Evolutionary conservation across 2,888 invertebrate genomes (phyloP), one percentile per base, ranked within the genome.

Genomic region (Torymus aiolomorphi): DNA sequence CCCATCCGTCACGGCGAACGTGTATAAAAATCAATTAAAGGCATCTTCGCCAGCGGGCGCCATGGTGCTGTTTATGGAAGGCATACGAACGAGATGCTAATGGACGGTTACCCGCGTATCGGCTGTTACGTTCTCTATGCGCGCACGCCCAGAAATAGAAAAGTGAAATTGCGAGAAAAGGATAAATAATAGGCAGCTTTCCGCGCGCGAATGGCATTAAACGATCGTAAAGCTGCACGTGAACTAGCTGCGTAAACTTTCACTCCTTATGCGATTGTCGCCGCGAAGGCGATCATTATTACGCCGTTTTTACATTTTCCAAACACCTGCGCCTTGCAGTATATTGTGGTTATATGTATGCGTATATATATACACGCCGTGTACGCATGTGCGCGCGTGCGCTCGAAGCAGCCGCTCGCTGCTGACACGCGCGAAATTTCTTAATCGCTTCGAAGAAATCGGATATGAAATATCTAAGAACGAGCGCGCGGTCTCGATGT

Each of bases 251-350:
- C 52, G 42, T 42, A 42, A 42, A 59, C 69, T 76, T 69, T 76
- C 76, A 62, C 76, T 76, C 54, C 69, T 69, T 69, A 54, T 42
- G 61, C 42, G 42, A 42, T 42, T 42, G 42, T 42, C 8, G 5
- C 62, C 51, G 49, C n/a, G 11, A 8, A 42, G 42, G 42, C 8
- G 42, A 42, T 42, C 8, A 42, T 42, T 42, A 42, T 42, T 42
- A 42, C 42, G 20, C 42, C n/a, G 42, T 73, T 72, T 73, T 73
- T 54, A 18, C 67, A 62, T 73, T 78, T 78, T 62, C 66, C 78
- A 54, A 73, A 72, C 78, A 72, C 67, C 74, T 78, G 78, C 8
- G 42, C 42, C 42, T 42, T 42, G 8, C 8, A 8, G 42, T 42
- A 42, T 42, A 42, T 42, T 42, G 42, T 42, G 42, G 42, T 42